Conservation (phyloP, 1,140 invertebrate genomes). For the Zaprionus nigranus region DNA sequence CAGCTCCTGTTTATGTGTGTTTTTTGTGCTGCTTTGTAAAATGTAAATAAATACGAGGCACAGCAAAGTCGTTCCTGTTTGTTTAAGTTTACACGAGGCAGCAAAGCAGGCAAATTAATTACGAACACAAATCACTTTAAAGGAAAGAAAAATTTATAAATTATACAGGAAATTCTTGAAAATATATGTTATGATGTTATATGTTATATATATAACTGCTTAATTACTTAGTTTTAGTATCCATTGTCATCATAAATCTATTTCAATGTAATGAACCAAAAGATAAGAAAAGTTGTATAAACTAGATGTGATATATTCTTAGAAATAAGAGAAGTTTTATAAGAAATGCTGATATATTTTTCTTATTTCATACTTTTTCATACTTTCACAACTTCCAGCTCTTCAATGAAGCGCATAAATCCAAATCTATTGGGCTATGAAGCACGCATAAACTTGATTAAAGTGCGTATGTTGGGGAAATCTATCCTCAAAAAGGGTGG, state of each 20-base stretch:
- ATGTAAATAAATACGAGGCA: constrained; percentile 75
- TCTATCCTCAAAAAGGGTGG: constrained; percentile 53
- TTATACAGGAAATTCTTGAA: not conserved
- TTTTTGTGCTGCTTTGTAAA: constrained; percentile 66
- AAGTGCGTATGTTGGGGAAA: constrained; percentile 20
- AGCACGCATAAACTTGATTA: constrained; percentile 51
- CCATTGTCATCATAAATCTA: not conserved
- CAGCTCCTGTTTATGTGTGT: constrained; percentile 49
- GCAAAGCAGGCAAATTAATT: constrained; percentile 24
- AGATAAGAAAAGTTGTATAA: too few species aligned
- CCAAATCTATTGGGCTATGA: constrained; percentile 7
- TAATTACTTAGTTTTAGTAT: not conserved
- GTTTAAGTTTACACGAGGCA: constrained; percentile 60
- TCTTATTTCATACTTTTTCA: too few species aligned
- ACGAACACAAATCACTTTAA: not conserved
- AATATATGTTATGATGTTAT: too few species aligned
- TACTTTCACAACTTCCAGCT: too few species aligned
- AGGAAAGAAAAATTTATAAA: not conserved
- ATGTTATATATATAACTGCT: not conserved
- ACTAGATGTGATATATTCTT: too few species aligned
- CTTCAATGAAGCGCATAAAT: too few species aligned
- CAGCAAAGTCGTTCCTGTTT: constrained; percentile 62
- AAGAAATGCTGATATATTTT: too few species aligned
- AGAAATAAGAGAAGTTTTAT: too few species aligned
- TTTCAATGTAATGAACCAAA: too few species aligned